A percentile compares a stretch with the other conserved stretches of the same genome.
These are phyloP conservation scores for Drosophila santomea DNA, from an alignment of 1,140 invertebrate genomes.

Conservation along the genomic window DNA sequence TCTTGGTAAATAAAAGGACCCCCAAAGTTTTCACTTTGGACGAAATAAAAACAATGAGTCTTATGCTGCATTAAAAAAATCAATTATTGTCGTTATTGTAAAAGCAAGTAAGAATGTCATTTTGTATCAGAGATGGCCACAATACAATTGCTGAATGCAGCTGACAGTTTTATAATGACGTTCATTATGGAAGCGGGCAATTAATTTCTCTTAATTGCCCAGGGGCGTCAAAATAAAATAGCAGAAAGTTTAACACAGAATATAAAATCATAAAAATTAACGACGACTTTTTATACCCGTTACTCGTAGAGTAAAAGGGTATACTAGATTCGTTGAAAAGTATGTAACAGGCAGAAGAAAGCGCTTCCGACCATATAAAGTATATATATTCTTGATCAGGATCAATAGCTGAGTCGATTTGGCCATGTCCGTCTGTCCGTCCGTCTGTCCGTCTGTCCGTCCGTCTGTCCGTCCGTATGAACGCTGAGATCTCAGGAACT, in stretches of 20 bases:
- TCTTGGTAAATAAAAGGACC: conserved; percentile 16
- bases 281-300: no score
- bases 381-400: no score
- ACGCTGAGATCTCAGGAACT: no score
- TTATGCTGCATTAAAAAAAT: conserved; percentile 19
- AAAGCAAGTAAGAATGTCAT: conserved; percentile 24
- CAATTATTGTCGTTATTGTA: conserved; percentile 28
- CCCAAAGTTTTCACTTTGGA: conserved; percentile 11
- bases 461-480: no score
- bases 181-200: conserved; percentile 34
- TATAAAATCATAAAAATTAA: background rate
- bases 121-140: conserved; percentile 24
- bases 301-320: no score
- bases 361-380: no score
- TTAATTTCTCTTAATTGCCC: conserved; percentile 31
- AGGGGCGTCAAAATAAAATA: background rate
- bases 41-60: conserved; percentile 30
- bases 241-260: background rate
- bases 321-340: no score
- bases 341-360: no score
- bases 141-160: conserved; percentile 36
- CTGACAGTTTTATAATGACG: conserved; percentile 48
- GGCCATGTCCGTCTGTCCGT: no score
- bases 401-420: no score
- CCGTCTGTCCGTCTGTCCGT: no score